Evolutionary conservation across 2,113 vertebrate genomes (phyloP).

Genomic region (Perca schrenkii): DNA sequence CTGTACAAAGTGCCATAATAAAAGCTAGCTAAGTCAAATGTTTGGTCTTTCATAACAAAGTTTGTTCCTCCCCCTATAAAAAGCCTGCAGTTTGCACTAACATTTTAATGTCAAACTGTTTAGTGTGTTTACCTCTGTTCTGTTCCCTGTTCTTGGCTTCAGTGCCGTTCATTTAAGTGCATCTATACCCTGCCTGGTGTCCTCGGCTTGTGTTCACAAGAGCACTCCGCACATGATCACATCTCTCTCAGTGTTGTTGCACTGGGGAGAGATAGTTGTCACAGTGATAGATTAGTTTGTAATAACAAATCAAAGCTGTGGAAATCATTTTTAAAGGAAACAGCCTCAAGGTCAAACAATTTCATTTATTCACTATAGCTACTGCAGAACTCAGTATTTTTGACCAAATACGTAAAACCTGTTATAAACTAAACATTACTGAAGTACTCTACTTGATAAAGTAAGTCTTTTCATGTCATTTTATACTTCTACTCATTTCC

Average conservation of each 20-base stretch:
- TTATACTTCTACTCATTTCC: too few species aligned
- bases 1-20: slow-evolving; percentile 85
- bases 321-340: not conserved
- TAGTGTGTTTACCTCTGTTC: slow-evolving; percentile 14
- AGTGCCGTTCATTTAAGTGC: slow-evolving; percentile 7
- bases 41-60: not conserved
- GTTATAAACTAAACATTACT: too few species aligned
- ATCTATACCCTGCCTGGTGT: not conserved
- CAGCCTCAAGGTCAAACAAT: not conserved
- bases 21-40: slow-evolving; percentile 59
- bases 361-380: not conserved
- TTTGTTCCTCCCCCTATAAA: not conserved
- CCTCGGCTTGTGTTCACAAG: not conserved
- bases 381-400: too few species aligned
- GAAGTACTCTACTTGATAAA: too few species aligned
- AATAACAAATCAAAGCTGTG: slow-evolving; percentile 8
- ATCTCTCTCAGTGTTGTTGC: not conserved
- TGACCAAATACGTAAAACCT: too few species aligned
- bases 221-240: not conserved
- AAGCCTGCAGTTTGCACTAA: not conserved
- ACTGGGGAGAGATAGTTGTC: slow-evolving; percentile 31
- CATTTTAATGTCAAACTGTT: slow-evolving; percentile 1
- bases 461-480: too few species aligned
- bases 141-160: not conserved
- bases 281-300: slow-evolving; percentile 5